A percentile compares a stretch with the other conserved stretches of the same genome.
Evolutionary conservation across 2,888 invertebrate species (phyloP).

Genomic region (Branchinecta sandiegonensis): DNA sequence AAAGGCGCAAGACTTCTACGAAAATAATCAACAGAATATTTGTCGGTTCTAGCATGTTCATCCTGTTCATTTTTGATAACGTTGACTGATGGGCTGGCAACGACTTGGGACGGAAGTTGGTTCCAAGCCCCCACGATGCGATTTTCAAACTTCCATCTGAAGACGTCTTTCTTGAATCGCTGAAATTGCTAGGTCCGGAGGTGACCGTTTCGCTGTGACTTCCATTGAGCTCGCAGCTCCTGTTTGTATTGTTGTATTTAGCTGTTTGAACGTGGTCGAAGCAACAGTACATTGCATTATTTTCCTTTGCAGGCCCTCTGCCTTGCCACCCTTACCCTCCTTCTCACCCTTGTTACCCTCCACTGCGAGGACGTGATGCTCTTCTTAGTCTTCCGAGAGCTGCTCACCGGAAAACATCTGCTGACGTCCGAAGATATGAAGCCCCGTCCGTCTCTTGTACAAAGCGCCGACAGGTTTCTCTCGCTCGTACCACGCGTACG

Average conservation of each 20-base stretch:
- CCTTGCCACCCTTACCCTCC: constrained; percentile 72
- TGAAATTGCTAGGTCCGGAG: too few relatives aligned
- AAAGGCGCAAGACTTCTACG: too few relatives aligned
- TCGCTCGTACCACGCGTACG: constrained; percentile 48
- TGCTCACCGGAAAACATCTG: constrained; percentile 64
- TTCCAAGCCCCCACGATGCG: too few relatives aligned
- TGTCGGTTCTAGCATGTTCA: too few relatives aligned
- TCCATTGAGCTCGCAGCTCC: too few relatives aligned
- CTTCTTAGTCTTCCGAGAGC: constrained; percentile 69
- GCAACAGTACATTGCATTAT: constrained; percentile 16
- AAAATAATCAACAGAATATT: too few relatives aligned
- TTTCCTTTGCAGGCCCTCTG: constrained; percentile 45
- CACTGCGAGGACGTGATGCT: constrained; percentile 94
- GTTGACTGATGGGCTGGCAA: too few relatives aligned
- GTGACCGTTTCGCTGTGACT: too few relatives aligned
- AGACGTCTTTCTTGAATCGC: too few relatives aligned
- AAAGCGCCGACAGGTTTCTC: constrained; percentile 58
- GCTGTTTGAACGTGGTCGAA: constrained; percentile 19
- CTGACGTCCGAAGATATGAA: constrained; percentile 62
- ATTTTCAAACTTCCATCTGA: too few relatives aligned
- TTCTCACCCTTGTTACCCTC: constrained; percentile 75
- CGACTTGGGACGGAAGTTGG: too few relatives aligned
- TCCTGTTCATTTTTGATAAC: too few relatives aligned
- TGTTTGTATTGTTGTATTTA: neutral
- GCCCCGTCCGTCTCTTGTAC: constrained; percentile 48